Percentiles rank a stretch among this genome's conserved stretches.
Evolutionary conservation across 2,797 vertebrate species (phyloP).

Genomic region (Hemibagrus guttatus): DNA sequence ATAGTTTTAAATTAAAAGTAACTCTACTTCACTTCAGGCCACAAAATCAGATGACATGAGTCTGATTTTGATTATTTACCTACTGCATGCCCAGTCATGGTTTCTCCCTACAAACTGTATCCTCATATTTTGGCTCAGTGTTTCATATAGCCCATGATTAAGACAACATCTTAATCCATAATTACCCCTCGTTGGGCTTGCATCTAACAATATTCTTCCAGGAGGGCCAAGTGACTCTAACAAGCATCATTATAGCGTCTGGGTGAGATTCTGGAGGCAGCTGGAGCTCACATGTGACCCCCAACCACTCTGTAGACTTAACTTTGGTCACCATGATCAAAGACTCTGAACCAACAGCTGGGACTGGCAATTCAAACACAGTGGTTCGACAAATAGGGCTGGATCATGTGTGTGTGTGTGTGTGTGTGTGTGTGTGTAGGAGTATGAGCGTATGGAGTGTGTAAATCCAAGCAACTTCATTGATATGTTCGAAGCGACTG

Average conservation of each 20-base stretch:
- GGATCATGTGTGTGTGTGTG: slow-evolving; percentile 13
- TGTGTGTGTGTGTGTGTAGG: slow-evolving; percentile 14
- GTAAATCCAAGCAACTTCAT: slow-evolving; percentile 12
- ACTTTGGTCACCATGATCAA: slow-evolving; percentile 60
- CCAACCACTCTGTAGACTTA: slow-evolving; percentile 60
- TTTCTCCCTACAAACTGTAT: neutral
- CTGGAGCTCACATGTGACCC: slow-evolving; percentile 56
- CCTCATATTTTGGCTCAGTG: neutral
- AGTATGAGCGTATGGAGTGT: too few species aligned
- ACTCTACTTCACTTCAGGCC: neutral
- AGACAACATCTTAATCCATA: neutral
- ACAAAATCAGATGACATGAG: too few species aligned
- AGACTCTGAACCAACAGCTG: slow-evolving; percentile 64
- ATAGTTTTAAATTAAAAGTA: neutral
- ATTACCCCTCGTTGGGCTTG: slow-evolving; percentile 28
- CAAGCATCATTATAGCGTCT: slow-evolving; percentile 50
- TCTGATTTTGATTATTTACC: neutral
- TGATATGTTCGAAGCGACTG: neutral
- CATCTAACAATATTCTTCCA: slow-evolving; percentile 58
- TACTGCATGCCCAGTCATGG: neutral
- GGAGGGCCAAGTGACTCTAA: slow-evolving; percentile 59
- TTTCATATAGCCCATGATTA: neutral
- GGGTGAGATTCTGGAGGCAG: slow-evolving; percentile 39
- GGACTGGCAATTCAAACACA: slow-evolving; percentile 60
- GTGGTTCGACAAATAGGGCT: slow-evolving; percentile 51